Evolutionary conservation across 2,113 vertebrate genomes (phyloP), one percentile per base, ranked within the genome.

Genomic region (Rissa tridactyla): DNA sequence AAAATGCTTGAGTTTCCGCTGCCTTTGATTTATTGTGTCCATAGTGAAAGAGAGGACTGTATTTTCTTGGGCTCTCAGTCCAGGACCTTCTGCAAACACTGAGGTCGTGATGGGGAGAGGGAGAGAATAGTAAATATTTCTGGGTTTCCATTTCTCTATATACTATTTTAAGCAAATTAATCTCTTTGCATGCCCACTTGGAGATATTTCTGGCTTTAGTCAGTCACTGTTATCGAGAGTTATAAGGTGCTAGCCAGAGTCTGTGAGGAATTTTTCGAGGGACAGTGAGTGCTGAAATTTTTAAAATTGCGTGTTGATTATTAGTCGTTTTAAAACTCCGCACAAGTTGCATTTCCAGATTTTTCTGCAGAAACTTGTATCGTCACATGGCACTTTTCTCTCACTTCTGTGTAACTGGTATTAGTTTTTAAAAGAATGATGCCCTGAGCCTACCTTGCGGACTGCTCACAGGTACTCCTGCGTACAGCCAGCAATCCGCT

Each of bases 401-500:
- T 29, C 23, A 21, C 52, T 81, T 75, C 9, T 52, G 27, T 44
- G 38, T 70, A 62, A 60, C 0, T 66, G 11, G n/a, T 57, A 4
- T 51, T 52, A 29, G 34, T 42, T 92, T 89, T 52, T 4, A 18
- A n/a, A 84, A 52, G 57, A 34, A 23, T 1, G 20, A 18, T 40
- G 49, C 36, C 90, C 52, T 1, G 1, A 2, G 36, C 38, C 23
- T 70, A 2, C 29, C 32, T 32, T 34, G 52, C 34, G 36, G 42
- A 40, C 30, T 19, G 40, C 10, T 82, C 22, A 4, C 2, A 0
- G 6, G 40, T 36, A 17, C 17, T 80, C 52, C 81, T 58, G 38
- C 3, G 4, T 36, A 4, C 60, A 52, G 25, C 57, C 68, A 42
- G 49, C 13, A 0, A 69, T 57, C 10, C 0, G 0, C 91, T 86